These are phyloP conservation scores for Seladonia tumulorum DNA, from an alignment of 2,888 invertebrate genomes.

Conservation along the genomic window DNA sequence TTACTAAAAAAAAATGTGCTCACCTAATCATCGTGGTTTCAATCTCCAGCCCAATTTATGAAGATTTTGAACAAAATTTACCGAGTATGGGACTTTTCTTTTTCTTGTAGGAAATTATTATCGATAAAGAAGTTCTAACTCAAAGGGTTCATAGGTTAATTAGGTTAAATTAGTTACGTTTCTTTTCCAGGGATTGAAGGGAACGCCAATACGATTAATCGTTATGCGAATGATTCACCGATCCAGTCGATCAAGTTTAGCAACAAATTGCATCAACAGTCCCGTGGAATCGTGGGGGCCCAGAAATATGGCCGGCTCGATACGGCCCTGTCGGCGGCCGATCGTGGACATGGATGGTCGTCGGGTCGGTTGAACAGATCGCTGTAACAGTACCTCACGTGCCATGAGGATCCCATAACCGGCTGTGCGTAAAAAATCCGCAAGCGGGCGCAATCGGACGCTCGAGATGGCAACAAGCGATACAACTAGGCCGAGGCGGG, in stretches of 20 bases:
- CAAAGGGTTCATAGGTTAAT: too few species aligned
- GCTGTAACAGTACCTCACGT: slow-evolving; percentile 67
- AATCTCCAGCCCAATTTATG: too few species aligned
- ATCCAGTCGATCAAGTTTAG: background rate
- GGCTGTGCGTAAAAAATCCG: slow-evolving; percentile 53
- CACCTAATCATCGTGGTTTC: too few species aligned
- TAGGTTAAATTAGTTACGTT: too few species aligned
- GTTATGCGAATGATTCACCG: background rate
- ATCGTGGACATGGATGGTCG: slow-evolving; percentile 57
- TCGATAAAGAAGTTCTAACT: too few species aligned
- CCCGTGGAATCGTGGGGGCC: background rate
- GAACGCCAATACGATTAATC: background rate
- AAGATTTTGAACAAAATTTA: too few species aligned
- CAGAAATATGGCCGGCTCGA: slow-evolving; percentile 22
- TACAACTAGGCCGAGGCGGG: slow-evolving; percentile 38
- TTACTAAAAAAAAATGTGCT: background rate
- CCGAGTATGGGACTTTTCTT: too few species aligned
- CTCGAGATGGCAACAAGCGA: slow-evolving; percentile 33
- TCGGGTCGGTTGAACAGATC: slow-evolving; percentile 48
- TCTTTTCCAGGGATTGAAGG: too few species aligned
- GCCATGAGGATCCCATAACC: slow-evolving; percentile 62
- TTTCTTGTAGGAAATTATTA: too few species aligned
- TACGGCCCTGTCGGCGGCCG: slow-evolving; percentile 44
- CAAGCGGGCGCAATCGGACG: slow-evolving; percentile 42
- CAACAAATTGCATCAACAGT: background rate